These are phyloP conservation scores for Volucella inflata DNA, from an alignment of 2,888 invertebrate genomes.

Conservation along the genomic window DNA sequence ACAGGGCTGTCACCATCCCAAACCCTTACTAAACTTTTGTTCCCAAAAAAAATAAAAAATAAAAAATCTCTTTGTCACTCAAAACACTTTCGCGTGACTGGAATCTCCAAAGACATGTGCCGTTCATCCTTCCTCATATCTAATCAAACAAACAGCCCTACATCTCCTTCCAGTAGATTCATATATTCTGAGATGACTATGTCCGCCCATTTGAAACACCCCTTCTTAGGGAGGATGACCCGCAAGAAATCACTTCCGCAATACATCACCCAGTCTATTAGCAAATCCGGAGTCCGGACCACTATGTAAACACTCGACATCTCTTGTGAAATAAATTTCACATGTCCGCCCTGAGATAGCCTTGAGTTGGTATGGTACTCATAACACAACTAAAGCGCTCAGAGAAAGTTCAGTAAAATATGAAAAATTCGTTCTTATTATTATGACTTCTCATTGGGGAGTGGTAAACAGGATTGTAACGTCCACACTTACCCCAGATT, in stretches of 20 bases:
- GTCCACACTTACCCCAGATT: not conserved
- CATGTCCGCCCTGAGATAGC: slow-evolving; percentile 14
- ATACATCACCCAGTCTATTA: slow-evolving; percentile 55
- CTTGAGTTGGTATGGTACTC: not conserved
- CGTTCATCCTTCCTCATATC: slow-evolving; percentile 3
- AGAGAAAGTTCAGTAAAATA: not conserved
- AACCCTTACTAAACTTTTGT: slow-evolving; percentile 24
- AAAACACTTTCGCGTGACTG: slow-evolving; percentile 54
- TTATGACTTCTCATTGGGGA: slow-evolving; percentile 51
- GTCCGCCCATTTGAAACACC: not conserved
- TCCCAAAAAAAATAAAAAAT: not conserved
- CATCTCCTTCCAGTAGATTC: not conserved
- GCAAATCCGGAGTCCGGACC: slow-evolving; percentile 41
- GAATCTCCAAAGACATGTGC: slow-evolving; percentile 27
- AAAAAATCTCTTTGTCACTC: slow-evolving; percentile 31
- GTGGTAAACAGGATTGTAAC: slow-evolving; percentile 26
- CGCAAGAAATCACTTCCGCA: slow-evolving; percentile 34
- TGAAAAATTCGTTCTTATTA: slow-evolving; percentile 38
- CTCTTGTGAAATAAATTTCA: slow-evolving; percentile 48
- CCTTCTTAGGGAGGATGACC: not conserved
- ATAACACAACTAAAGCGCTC: not conserved
- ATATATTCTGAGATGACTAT: slow-evolving; percentile 31
- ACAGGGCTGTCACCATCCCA: slow-evolving; percentile 29
- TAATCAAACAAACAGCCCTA: slow-evolving; percentile 40
- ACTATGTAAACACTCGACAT: slow-evolving; percentile 14